A percentile compares a stretch with the other conserved stretches of the same genome.
phyloP scores from a whole-genome alignment of 2,113 vertebrate genomes.

The Girardinichthys multiradiatus region DNA sequence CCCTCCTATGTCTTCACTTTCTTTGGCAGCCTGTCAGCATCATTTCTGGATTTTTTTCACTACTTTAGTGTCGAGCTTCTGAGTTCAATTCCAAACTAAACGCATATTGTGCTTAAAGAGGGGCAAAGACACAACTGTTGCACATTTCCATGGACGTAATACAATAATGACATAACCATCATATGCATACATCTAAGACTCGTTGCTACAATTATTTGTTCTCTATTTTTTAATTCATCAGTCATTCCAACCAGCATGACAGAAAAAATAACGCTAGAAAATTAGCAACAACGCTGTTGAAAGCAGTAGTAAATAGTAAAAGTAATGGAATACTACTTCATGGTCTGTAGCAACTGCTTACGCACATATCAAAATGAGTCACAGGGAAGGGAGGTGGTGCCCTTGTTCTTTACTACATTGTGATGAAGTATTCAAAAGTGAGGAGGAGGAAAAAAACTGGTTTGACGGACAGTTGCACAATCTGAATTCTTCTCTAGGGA shows the following conservation, averaged over 20 bases:
- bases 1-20: slow-evolving; percentile 4
- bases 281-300: slow-evolving; percentile 15
- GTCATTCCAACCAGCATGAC: slow-evolving; percentile 42
- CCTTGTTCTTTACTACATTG: slow-evolving; percentile 44
- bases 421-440: slow-evolving; percentile 63
- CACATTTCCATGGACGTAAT: slow-evolving; percentile 45
- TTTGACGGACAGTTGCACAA: slow-evolving; percentile 70
- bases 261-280: slow-evolving; percentile 1
- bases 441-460: slow-evolving; percentile 59
- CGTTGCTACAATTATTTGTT: slow-evolving; percentile 15
- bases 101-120: slow-evolving; percentile 2
- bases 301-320: slow-evolving; percentile 41
- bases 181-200: slow-evolving; percentile 25
- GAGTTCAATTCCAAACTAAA: neutral
- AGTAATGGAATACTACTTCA: slow-evolving; percentile 76
- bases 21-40: slow-evolving; percentile 1
- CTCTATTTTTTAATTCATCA: slow-evolving; percentile 12
- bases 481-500: slow-evolving; percentile 50
- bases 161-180: slow-evolving; percentile 4
- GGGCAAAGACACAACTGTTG: slow-evolving; percentile 20
- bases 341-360: slow-evolving; percentile 61
- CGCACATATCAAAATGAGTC: slow-evolving; percentile 67
- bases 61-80: neutral
- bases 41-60: slow-evolving; percentile 1
- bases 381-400: slow-evolving; percentile 61